A percentile compares a stretch with the other conserved stretches of the same genome.
Evolutionary conservation across 2,797 vertebrate species (phyloP).

Genomic region (Dendrocincla fuliginosa): DNA sequence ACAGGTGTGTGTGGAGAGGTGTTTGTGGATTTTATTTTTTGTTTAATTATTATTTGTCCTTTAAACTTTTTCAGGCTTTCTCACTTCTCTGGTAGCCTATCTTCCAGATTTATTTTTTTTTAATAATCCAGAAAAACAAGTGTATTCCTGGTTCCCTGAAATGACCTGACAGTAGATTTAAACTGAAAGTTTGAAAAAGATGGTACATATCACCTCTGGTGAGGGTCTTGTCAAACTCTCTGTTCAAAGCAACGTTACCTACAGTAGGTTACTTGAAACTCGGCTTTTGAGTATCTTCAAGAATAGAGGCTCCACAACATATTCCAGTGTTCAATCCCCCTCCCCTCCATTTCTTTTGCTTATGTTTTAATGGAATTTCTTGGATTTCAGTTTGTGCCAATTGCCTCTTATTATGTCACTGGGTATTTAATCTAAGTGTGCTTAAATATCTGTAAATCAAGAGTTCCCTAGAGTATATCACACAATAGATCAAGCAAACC

Average conservation of each 20-base stretch:
- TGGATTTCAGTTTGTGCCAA: not conserved
- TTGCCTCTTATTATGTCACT: not conserved
- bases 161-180: not conserved
- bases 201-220: not conserved
- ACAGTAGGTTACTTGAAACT: not conserved
- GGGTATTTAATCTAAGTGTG: not conserved
- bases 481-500: not conserved
- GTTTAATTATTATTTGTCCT: not conserved
- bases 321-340: not conserved
- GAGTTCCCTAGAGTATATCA: not conserved
- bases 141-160: not conserved
- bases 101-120: not conserved
- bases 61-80: not conserved
- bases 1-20: accelerated
- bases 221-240: not conserved
- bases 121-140: not conserved
- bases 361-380: not conserved
- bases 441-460: not conserved
- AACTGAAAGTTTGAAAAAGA: not conserved
- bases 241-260: not conserved
- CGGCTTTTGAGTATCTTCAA: not conserved
- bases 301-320: not conserved
- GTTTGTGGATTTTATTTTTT: not conserved
- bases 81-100: not conserved
- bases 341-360: not conserved